Evolutionary conservation across 2,888 invertebrate species (phyloP), one percentile per base, ranked within the genome.

Genomic region (Copidosoma aretas): DNA sequence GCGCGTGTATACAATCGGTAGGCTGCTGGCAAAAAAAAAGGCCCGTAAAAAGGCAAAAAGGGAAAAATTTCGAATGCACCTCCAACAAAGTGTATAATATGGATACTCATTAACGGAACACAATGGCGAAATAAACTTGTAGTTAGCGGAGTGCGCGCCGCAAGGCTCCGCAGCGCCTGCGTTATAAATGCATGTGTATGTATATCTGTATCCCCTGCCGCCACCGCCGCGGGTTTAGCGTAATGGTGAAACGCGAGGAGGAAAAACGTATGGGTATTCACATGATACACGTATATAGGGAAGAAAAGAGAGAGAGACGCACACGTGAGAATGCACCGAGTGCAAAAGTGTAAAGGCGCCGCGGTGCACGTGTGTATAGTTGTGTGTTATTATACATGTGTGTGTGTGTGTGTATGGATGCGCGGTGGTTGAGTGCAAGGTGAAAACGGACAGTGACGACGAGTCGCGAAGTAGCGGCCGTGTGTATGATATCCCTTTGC

Each of bases 101-200:
- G 61, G 63, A 53, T 58, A 70, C 68, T 71, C 65, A 69, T 67
- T 67, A 70, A 70, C 60, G 64, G 57, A 67, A 64, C 60, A 70
- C 67, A 70, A 67, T 70, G 70, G 67, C 64, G 66, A 67, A 67
- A 70, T 70, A 70, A 70, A 70, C 67, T 70, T 67, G 70, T 67
- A 67, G 60, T 60, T 68, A 68, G 49, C 43, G 60, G 59, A 14
- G 52, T 32, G 19, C 62, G 14, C 25, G 52, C n/a, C 15, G 39
- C 43, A 39, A 21, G 17, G 25, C 10, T 21, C 54, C 39, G 41
- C 21, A 56, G 19, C 2, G 19, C 10, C 10, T 49, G 15, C n/a
- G n/a, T n/a, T n/a, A n/a, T n/a, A n/a, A n/a, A n/a, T 32, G 32
- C 8, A 8, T 32, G 32, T 32, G 32, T 32, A 32, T 32, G 32